Base-by-base conservation (phyloP, 2,113 vertebrate genomes). In the Kryptolebias marmoratus region DNA sequence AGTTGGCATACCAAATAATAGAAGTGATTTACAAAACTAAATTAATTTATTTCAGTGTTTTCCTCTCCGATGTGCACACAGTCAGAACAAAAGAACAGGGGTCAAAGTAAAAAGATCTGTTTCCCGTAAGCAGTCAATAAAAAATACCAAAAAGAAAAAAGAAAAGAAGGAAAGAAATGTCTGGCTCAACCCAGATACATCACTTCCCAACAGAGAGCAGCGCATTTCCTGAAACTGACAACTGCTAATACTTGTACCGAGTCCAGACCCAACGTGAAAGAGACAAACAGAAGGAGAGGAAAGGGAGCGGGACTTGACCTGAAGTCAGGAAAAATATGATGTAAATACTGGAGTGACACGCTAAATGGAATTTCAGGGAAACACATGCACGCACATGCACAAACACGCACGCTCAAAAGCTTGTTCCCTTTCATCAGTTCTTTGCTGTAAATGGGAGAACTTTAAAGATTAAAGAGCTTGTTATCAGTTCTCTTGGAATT, bases 181-280 rank as follows among this genome's bases (percentile, higher is more conserved):
- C 68, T 68, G 64, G 83, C 80, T 69, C 71, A 32, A 75, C 22
- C 22, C 22, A 77, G 83, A 86, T 80, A 87, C 81, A 77, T 89
- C 91, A 89, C 86, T 90, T 92, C 89, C 91, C 85, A 90, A 90
- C 85, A 91, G 79, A 82, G 79, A 31, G 28, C 77, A 62, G 71
- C 75, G 82, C 80, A 87, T 89, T 93, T 93, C 91, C 92, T 92
- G 89, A 93, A 88, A 90, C 79, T 74, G 89, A 91, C 90, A 90
- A 89, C 87, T 86, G 68, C 47, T 66, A 84, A 39, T 73, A 75
- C 69, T 79, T 75, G 75, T 54, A 74, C 64, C 32, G 53, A 50
- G 53, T 80, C 86, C 89, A 79, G 83, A 75, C 68, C 54, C 58
- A 76, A 79, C 13, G 68, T 56, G 81, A 87, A 68, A 44, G 39